Percentiles rank a stretch among this genome's conserved stretches.
Evolutionary conservation across 2,113 vertebrate genomes (phyloP).

Genomic region (Triplophysa tibetana): DNA sequence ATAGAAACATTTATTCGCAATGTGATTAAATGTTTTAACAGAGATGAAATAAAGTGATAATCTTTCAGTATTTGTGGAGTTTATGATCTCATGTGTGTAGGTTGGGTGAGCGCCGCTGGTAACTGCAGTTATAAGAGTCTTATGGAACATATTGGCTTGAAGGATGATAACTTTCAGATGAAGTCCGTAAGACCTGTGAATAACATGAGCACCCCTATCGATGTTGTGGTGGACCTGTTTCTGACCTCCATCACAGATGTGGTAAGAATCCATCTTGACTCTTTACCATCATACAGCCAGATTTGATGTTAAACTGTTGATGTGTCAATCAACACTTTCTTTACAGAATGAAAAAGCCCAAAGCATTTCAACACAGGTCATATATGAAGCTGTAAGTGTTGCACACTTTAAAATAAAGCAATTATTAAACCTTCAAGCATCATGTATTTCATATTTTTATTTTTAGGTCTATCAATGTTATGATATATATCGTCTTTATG

Average conservation of each 20-base stretch:
- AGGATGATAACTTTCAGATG: constrained; percentile 48
- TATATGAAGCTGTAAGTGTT: constrained; percentile 16
- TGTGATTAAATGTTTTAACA: too few species aligned
- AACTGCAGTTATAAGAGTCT: constrained; percentile 72
- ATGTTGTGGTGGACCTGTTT: not conserved
- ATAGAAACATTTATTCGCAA: too few species aligned
- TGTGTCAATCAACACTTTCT: constrained; percentile 1
- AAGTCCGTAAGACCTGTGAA: constrained; percentile 67
- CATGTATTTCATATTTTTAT: too few species aligned
- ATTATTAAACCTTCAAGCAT: too few species aligned
- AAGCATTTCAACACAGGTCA: constrained; percentile 18
- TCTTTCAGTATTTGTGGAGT: too few species aligned
- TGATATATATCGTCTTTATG: too few species aligned
- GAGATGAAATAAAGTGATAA: too few species aligned
- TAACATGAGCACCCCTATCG: constrained; percentile 45
- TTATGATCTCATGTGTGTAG: not conserved
- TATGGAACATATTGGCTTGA: constrained; percentile 67
- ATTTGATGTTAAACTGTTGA: not conserved
- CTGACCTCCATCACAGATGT: constrained; percentile 35
- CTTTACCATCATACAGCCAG: not conserved
- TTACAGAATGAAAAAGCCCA: constrained; percentile 47
- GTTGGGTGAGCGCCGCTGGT: not conserved
- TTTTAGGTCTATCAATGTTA: too few species aligned
- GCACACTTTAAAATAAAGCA: too few species aligned
- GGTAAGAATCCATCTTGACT: constrained; percentile 11